Evolutionary conservation across 2,888 invertebrate species (phyloP), one percentile per base, ranked within the genome.

Genomic region (Heteromurus nitidus): DNA sequence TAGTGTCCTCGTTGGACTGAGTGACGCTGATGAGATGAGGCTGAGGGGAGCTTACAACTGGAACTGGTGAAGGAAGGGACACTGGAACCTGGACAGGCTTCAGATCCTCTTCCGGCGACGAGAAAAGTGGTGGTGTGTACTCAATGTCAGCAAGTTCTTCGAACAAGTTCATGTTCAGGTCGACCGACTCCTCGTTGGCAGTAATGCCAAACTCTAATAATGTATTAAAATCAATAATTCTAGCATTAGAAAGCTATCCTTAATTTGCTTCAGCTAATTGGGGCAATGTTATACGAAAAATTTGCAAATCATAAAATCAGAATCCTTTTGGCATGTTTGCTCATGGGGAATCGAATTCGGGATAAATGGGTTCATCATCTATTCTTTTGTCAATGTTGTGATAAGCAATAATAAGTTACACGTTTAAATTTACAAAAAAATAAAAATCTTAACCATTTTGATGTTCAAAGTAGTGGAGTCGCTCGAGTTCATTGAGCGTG

Each of bases 81-180:
- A 44, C 72, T 44, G 30, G 73, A 28, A 47, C 64, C 22, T 53
- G 36, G 18, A 67, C 13, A n/a, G 42, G 20, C 30, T 58, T 20
- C n/a, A 55, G 22, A 3, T 20, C 7, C 3, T 62, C 62, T n/a
- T 67, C 65, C 5, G 79, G 73, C 5, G 80, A 69, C 13, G 69
- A 24, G 30, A 55, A n/a, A 47, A 73, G 26, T 36, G 82, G 80
- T 30, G 82, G 80, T 72, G 75, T 80, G 55, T 77, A 84, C 31
- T 84, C 85, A 24, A 85, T 31, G 47, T 83, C 84, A 7, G 70
- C 68, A 11, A 86, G 84, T 64, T 85, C 86, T n/a, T 84, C 84
- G 42, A 85, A 85, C 20, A 72, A 68, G 69, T 83, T 80, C 82
- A 85, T 74, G 68, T 85, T 84, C 79, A 86, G 74, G 50, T 85